These are phyloP conservation scores for Elephantulus edwardii DNA, from an alignment of 2,113 vertebrate species.

Conservation along the genomic window DNA sequence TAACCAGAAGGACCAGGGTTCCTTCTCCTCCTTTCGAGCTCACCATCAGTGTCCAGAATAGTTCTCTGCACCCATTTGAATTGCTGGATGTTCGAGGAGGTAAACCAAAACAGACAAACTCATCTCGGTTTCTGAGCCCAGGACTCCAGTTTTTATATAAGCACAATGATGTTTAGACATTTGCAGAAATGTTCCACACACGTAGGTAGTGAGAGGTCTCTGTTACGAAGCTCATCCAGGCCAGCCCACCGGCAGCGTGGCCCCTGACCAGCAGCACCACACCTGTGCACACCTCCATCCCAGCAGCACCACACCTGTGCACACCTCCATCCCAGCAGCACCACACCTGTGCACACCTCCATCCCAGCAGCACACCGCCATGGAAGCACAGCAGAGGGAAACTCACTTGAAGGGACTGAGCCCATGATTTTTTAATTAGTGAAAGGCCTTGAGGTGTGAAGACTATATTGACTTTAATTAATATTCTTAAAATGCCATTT, in stretches of 20 bases:
- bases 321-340: too few relatives aligned
- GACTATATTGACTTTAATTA: neutral
- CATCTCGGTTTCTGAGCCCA: neutral
- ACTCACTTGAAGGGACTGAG: neutral
- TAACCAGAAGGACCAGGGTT: too few relatives aligned
- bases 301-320: too few relatives aligned
- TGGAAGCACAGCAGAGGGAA: neutral
- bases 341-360: neutral
- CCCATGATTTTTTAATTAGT: neutral
- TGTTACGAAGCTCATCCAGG: too few relatives aligned
- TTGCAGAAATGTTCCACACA: neutral
- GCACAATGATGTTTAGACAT: neutral
- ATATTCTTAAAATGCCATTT: neutral
- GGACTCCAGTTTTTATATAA: neutral
- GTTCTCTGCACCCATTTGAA: accelerated
- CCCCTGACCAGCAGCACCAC: too few relatives aligned
- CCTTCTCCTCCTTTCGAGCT: too few relatives aligned
- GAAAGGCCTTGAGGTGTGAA: neutral
- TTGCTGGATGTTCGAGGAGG: accelerated
- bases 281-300: too few relatives aligned
- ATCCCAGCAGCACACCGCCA: neutral
- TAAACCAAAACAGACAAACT: neutral
- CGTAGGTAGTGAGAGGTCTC: neutral
- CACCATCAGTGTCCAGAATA: accelerated
- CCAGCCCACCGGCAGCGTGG: too few relatives aligned